These are phyloP conservation scores for Dendrolimus kikuchii DNA, from an alignment of 1,140 invertebrate genomes.

Conservation along the genomic window DNA sequence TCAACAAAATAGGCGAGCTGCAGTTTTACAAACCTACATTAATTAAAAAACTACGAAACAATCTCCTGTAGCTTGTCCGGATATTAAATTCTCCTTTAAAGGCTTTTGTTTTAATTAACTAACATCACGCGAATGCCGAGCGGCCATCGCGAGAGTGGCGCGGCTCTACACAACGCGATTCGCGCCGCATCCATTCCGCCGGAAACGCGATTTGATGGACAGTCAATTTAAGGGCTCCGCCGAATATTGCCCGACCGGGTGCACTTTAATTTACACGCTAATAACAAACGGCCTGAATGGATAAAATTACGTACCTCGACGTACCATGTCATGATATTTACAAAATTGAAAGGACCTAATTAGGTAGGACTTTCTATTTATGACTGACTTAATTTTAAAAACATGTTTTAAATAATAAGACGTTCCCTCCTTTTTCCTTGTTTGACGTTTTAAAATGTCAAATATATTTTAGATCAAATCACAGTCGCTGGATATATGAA, in stretches of 20 bases:
- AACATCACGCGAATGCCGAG: slow-evolving; percentile 39
- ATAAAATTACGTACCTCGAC: too few species aligned
- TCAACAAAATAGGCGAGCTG: slow-evolving; percentile 5
- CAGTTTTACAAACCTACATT: slow-evolving; percentile 17
- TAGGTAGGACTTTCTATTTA: too few species aligned
- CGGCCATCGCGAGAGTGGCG: slow-evolving; percentile 13
- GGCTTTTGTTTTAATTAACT: slow-evolving; percentile 51
- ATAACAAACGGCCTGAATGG: too few species aligned
- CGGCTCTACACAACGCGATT: neutral
- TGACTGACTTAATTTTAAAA: too few species aligned
- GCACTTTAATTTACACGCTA: slow-evolving; percentile 21
- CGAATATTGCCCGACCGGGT: slow-evolving; percentile 14
- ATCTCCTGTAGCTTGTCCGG: slow-evolving; percentile 34
- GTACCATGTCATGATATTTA: too few species aligned
- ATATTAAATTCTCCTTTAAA: slow-evolving; percentile 54
- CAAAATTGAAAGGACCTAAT: too few species aligned
- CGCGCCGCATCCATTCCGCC: slow-evolving; percentile 9
- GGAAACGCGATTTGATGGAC: slow-evolving; percentile 29
- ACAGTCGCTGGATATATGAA: too few species aligned
- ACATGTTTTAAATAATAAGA: too few species aligned
- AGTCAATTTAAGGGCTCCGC: slow-evolving; percentile 29
- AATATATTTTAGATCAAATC: too few species aligned
- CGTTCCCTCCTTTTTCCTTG: too few species aligned
- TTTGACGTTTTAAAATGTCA: too few species aligned
- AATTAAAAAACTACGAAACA: slow-evolving; percentile 15